Evolutionary conservation across 2,113 vertebrate species (phyloP).

Genomic region (Laticauda colubrina): DNA sequence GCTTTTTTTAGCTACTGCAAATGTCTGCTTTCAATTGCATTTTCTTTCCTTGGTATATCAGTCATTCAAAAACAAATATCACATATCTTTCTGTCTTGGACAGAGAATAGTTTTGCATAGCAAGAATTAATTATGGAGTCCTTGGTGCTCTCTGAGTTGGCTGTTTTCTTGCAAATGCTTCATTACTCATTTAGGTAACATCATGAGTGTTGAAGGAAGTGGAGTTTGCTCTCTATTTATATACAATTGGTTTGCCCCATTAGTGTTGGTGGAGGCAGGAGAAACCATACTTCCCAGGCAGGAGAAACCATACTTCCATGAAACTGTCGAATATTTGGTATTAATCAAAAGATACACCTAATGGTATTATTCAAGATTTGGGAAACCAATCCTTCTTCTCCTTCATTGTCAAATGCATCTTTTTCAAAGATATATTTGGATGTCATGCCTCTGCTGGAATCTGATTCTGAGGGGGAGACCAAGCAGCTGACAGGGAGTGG

Average conservation of each 20-base stretch:
- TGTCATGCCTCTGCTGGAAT: too few relatives aligned
- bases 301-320: background rate
- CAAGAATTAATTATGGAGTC: background rate
- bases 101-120: background rate
- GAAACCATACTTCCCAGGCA: background rate
- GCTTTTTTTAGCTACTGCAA: background rate
- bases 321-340: background rate
- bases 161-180: background rate
- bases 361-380: background rate
- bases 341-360: background rate
- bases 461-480: too few relatives aligned
- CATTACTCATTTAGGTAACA: background rate
- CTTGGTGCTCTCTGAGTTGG: background rate
- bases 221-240: background rate
- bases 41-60: background rate
- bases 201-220: background rate
- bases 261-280: background rate
- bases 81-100: background rate
- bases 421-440: background rate
- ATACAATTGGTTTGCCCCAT: background rate
- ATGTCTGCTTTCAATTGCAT: background rate
- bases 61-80: background rate
- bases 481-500: too few relatives aligned
- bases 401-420: background rate
- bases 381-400: background rate